Percentiles rank a stretch among this genome's conserved stretches.
Evolutionary conservation across 2,888 invertebrate species (phyloP).

Genomic region (Cancer borealis): DNA sequence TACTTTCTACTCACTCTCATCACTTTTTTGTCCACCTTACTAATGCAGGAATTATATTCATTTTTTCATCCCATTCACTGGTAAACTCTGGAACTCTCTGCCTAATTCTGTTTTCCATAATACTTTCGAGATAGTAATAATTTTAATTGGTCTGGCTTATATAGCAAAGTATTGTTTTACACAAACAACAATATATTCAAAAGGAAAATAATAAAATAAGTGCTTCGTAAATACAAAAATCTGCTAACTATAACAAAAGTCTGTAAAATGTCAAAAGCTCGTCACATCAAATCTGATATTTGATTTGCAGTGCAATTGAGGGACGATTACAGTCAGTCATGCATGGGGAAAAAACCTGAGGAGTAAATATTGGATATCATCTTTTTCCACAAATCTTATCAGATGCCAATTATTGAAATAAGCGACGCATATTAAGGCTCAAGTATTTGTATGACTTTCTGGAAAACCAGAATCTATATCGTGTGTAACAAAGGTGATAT

Average conservation of each 20-base stretch:
- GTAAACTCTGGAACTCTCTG: not conserved
- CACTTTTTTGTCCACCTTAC: too few relatives aligned
- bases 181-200: too few relatives aligned
- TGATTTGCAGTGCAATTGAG: not conserved
- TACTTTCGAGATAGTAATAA: not conserved
- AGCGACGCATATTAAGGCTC: not conserved
- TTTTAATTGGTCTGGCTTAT: too few relatives aligned
- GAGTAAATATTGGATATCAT: constrained; percentile 20
- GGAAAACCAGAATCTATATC: not conserved
- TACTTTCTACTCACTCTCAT: too few relatives aligned
- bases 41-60: too few relatives aligned
- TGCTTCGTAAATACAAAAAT: too few relatives aligned
- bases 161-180: too few relatives aligned
- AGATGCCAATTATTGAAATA: not conserved
- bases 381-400: not conserved
- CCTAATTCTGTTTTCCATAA: not conserved
- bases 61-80: too few relatives aligned
- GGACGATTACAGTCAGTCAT: not conserved
- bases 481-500: not conserved
- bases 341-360: not conserved
- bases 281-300: not conserved
- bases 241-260: too few relatives aligned
- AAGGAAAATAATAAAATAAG: too few relatives aligned
- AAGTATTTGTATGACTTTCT: not conserved
- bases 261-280: too few relatives aligned